Evolutionary conservation across 1,140 invertebrate species (phyloP).

Genomic region (Polypedilum vanderplanki): DNA sequence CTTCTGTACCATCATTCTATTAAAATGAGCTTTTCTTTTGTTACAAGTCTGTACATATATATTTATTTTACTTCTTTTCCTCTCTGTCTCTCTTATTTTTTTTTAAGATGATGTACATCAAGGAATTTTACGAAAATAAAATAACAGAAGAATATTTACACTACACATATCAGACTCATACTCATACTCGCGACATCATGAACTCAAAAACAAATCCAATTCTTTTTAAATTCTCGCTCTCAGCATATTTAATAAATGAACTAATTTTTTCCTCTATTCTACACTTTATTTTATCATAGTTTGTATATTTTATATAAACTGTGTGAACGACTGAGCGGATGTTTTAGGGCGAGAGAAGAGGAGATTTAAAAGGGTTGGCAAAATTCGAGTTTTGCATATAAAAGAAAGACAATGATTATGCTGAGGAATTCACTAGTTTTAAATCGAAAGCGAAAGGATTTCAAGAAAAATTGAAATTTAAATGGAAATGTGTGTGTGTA

Average conservation of each 20-base stretch:
- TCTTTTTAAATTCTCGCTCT: not conserved
- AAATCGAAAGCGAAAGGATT: not conserved
- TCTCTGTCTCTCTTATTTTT: not conserved
- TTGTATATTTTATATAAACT: no score
- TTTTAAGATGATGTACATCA: no score
- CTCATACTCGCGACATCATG: not conserved
- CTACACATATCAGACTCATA: no score
- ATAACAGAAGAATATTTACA: no score
- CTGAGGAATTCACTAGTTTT: no score
- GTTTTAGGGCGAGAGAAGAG: not conserved
- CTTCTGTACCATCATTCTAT: not conserved
- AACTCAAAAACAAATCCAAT: not conserved
- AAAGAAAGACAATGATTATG: no score
- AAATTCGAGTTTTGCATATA: no score
- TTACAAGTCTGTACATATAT: constrained; percentile 4
- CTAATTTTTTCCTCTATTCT: not conserved
- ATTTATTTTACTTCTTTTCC: not conserved
- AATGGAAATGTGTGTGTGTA: not conserved
- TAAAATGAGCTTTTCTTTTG: not conserved
- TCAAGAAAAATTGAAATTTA: constrained; percentile 13
- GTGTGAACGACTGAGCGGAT: not conserved
- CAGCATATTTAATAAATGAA: constrained; percentile 10
- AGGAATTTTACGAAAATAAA: no score
- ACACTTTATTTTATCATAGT: not conserved
- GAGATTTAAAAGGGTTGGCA: not conserved